phyloP scores from a whole-genome alignment of 2,888 invertebrate species.

The Adelphocoris suturalis region DNA sequence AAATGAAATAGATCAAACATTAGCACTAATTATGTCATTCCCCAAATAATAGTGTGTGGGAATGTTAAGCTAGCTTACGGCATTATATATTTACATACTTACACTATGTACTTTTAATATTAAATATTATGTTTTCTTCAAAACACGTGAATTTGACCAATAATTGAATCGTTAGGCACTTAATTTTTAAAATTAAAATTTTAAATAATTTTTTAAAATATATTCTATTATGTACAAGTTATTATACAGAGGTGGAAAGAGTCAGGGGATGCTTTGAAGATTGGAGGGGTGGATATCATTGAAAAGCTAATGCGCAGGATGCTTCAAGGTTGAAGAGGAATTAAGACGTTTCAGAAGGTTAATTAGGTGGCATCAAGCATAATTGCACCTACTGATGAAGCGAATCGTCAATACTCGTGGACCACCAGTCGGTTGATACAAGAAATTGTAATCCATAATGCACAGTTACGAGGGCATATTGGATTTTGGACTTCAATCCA shows the following conservation, averaged over 20 bases:
- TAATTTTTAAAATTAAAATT: conserved; percentile 12
- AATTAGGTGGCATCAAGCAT: no score
- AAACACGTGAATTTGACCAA: conserved; percentile 16
- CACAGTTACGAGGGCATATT: no score
- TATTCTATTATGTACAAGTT: conserved; percentile 44
- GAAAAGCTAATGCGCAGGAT: background rate
- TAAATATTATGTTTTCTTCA: background rate
- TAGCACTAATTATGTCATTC: background rate
- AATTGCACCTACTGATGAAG: no score
- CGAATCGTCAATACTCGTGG: no score
- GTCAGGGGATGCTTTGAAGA: background rate
- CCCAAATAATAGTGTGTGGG: conserved; percentile 12
- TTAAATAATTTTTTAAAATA: conserved; percentile 31
- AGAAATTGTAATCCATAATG: no score
- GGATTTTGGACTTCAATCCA: no score
- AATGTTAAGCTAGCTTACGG: background rate
- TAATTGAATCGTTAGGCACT: conserved; percentile 16
- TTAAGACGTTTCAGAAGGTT: no score
- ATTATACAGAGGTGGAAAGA: background rate
- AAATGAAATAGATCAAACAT: background rate
- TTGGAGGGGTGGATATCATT: background rate
- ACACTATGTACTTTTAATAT: background rate
- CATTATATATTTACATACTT: background rate
- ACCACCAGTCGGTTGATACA: no score
- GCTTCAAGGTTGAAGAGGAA: background rate